Base-by-base conservation (phyloP, 2,113 vertebrate genomes). In the Deroptyus accipitrinus region DNA sequence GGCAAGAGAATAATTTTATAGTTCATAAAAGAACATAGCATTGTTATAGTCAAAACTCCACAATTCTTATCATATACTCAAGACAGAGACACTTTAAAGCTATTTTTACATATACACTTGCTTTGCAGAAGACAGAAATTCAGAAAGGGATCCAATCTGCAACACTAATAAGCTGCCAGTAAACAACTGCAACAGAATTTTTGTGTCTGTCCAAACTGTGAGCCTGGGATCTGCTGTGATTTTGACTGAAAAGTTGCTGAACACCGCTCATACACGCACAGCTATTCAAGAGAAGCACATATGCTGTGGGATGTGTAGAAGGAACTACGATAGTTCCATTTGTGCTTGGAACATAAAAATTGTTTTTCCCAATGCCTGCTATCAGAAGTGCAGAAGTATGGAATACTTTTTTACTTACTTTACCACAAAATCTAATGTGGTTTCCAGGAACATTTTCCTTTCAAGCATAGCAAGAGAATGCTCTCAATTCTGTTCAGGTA, bases 1-100 rank as follows among this genome's bases (percentile, higher is more conserved):
- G 51, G 42, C 35, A 97, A 85, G 82, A 95, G 97, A 96, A 96
- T 72, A 91, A 85, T 93, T 92, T 91, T 86, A 92, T 59, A 93
- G 52, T 4, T 48, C 18, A 9, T 80, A 96, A 95, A 27, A 67
- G 85, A 39, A 96, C 96, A 95, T 84, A 95, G 94, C 94, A 73
- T 24, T 86, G 30, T 57, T 95, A 28, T 35, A 86, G 59, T 91
- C 67, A 95, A 52, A 62, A 78, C 30, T 37, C 61, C 31, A 27
- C 44, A 31, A 49, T 57, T 88, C 63, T 86, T 78, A 89, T 49
- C 27, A 78, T 33, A 70, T 13, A 5, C 48, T 83, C 48, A 57
- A 81, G 33, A 63, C 0, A 78, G 16, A 49, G 94, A 87, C 55
- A 91, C 30, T 89, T 96, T 41, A 7, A 88, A 68, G 51, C 31